phyloP scores from a whole-genome alignment of 23 tunicate species.

The Clavelina lepadiformis region DNA sequence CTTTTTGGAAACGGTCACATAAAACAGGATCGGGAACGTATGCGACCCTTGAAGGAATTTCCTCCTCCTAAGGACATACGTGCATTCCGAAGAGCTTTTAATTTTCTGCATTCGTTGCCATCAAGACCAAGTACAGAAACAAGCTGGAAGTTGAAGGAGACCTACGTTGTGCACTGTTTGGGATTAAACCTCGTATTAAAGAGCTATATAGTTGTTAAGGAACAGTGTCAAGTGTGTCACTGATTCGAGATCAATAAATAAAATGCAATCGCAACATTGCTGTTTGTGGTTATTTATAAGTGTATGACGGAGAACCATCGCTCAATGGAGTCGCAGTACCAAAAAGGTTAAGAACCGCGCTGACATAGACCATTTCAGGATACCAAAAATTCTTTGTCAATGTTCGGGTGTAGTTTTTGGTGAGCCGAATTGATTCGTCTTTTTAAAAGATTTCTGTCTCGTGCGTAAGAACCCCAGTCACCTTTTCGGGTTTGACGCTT shows the following conservation, averaged over 20 bases:
- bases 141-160: slow-evolving; percentile 15
- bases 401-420: too few relatives aligned
- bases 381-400: too few relatives aligned
- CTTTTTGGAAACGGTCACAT: too few relatives aligned
- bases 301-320: slow-evolving; percentile 8
- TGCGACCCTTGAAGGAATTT: too few relatives aligned
- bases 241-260: not conserved
- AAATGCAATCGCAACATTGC: slow-evolving; percentile 7
- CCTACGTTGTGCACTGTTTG: slow-evolving; percentile 6
- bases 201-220: slow-evolving; percentile 5
- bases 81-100: too few relatives aligned
- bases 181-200: slow-evolving; percentile 5
- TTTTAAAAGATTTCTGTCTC: too few relatives aligned
- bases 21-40: too few relatives aligned
- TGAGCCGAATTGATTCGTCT: too few relatives aligned
- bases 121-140: slow-evolving; percentile 11
- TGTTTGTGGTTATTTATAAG: slow-evolving; percentile 9
- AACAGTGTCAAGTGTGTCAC: slow-evolving; percentile 10
- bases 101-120: not conserved
- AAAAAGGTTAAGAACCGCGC: slow-evolving; percentile 15
- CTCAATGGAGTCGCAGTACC: slow-evolving; percentile 19
- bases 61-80: too few relatives aligned
- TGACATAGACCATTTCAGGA: too few relatives aligned
- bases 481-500: too few relatives aligned
- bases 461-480: too few relatives aligned